Evolutionary conservation across 2,797 vertebrate species (phyloP), one percentile per base, ranked within the genome.

Genomic region (Betta splendens): DNA sequence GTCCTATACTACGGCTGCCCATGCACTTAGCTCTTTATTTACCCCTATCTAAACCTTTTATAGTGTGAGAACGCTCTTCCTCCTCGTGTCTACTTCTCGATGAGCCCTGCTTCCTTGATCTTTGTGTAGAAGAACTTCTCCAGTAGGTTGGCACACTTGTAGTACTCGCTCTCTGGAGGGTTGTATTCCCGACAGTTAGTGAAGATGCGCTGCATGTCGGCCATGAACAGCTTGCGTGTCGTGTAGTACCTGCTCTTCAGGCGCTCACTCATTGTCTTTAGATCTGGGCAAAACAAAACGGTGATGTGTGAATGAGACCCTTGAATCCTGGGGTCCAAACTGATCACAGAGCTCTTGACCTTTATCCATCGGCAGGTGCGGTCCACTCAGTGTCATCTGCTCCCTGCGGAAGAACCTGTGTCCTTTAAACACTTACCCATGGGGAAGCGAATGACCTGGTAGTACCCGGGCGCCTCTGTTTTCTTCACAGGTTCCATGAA

Each of bases 401-500:
- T 16, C 18, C 7, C 15, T 28, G 13, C 32, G 22, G 23, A 5
- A 21, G 36, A 15, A 55, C 39, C 22, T 6, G 4, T 3, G 3
- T n/a, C 1, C 9, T 16, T 15, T 37, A 22, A 35, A 7, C 77
- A 85, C 89, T 53, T 94, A 99, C 97, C 98, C 97, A 99, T 99
- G 60, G 97, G 98, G 85, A 99, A 99, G 85, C 98, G 94, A 81
- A 99, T 99, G 77, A 98, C 96, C 93, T 99, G 95, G 92, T 99
- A 99, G 89, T 99, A 99, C 83, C 96, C 97, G 15, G 98, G 98
- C 40, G 98, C 98, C 80, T 99, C 98, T 16, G 94, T 98, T 89
- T 96, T 99, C 92, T 99, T 99, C 86, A 99, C 98, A 2, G 98
- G 98, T 89, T 99, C 98, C 96, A 99, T 99, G 89, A 99, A 99